Base-by-base conservation (phyloP, 2,797 vertebrate genomes). In the Percopsis omiscomaycus region DNA sequence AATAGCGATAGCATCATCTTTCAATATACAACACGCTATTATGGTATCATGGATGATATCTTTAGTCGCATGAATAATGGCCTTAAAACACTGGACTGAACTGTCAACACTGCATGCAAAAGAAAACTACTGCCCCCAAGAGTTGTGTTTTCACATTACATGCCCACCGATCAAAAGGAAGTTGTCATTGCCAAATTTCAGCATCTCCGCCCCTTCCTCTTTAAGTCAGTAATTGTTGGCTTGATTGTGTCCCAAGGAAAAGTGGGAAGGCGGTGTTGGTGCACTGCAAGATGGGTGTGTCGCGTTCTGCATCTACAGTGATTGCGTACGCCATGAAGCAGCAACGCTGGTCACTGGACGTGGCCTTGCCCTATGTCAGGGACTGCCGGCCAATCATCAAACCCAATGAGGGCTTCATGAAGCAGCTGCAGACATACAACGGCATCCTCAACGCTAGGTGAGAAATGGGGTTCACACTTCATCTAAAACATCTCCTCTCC, bases 201-300 rank as follows among this genome's bases (percentile, higher is more conserved):
- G 37, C 37, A 37, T 42, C 32, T 42, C 4, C 4, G 32, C 8
- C 8, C 6, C 37, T 9, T 8, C 37, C 9, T 42, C 30, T 6
- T 15, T 27, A 11, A 14, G 3, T 22, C 10, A 46, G 37, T 37
- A 2, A 53, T 51, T 49, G 30, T 30, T 44, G 12, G 27, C 50
- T 13, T 69, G 27, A 70, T 14, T 71, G 66, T 60, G 0, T 60
- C 4, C 1, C 75, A 42, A 99, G 97, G 83, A 87, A 84, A 0
- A 83, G 78, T 2, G 94, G 94, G 4, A 93, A 93, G 66, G 90
- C 92, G 0, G 94, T 93, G 37, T 82, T 98, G 67, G 97, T 98
- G 48, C 97, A 99, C 85, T 99, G 97, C 78, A 97, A 98, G 79
- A 99, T 99, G 97, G 97, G 97, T 0, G 91, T 98, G 80, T 98